A percentile compares a stretch with the other conserved stretches of the same genome.
These are phyloP conservation scores for Calliopsis andreniformis DNA, from an alignment of 1,140 invertebrate genomes.

Conservation along the genomic window DNA sequence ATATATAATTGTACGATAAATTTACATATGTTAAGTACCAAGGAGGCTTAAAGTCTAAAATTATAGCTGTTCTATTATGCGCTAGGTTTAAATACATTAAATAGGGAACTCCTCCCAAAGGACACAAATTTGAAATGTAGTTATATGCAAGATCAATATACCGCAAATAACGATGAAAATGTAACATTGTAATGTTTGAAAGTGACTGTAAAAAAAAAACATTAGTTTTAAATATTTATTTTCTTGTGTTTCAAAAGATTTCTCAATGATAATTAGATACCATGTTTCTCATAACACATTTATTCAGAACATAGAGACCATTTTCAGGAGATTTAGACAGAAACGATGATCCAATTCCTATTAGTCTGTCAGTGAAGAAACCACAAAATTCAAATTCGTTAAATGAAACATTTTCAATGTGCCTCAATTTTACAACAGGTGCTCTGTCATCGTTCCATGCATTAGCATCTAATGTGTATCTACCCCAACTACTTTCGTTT, in stretches of 20 bases:
- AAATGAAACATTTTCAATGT: constrained; percentile 25
- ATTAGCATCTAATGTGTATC: constrained; percentile 55
- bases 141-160: constrained; percentile 70
- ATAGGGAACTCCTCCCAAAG: constrained; percentile 59
- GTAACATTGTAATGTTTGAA: constrained; percentile 59
- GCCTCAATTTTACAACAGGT: constrained; percentile 54
- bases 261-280: constrained; percentile 41
- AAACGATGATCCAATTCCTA: constrained; percentile 61
- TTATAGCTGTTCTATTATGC: constrained; percentile 58
- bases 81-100: constrained; percentile 65
- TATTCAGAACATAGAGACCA: constrained; percentile 61
- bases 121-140: constrained; percentile 58
- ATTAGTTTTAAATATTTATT: neutral
- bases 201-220: constrained; percentile 58
- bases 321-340: constrained; percentile 60
- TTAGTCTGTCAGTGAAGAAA: constrained; percentile 64
- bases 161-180: constrained; percentile 65
- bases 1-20: constrained; percentile 68
- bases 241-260: neutral
- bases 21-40: constrained; percentile 71
- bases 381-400: constrained; percentile 57
- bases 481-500: constrained; percentile 60
- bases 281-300: constrained; percentile 66
- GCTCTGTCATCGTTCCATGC: constrained; percentile 65
- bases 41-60: constrained; percentile 61